These are phyloP conservation scores for Nyctereutes procyonoides DNA, from an alignment of 2,113 vertebrate species.

Conservation along the genomic window DNA sequence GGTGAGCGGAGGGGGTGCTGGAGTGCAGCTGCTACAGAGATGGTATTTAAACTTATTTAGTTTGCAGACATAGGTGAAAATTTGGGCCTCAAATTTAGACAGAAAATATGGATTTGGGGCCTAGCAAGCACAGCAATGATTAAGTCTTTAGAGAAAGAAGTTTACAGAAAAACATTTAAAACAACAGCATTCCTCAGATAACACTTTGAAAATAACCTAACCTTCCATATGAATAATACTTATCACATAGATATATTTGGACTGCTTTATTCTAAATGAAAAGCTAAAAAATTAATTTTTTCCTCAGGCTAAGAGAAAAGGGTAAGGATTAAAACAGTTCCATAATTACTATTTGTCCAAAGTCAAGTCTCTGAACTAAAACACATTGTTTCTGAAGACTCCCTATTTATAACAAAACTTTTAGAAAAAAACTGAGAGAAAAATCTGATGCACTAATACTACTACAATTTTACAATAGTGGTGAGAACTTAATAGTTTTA, in stretches of 20 bases:
- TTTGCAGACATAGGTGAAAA: constrained; percentile 42
- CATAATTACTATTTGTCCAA: constrained; percentile 1
- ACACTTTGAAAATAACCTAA: neutral
- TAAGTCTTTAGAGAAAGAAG: constrained; percentile 40
- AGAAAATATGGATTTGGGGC: neutral
- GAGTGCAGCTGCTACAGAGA: neutral
- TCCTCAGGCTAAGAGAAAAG: constrained; percentile 26
- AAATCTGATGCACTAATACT: neutral
- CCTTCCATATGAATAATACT: neutral
- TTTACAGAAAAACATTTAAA: neutral
- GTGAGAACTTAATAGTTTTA: neutral
- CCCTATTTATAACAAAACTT: constrained; percentile 13
- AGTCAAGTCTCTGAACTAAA: constrained; percentile 39
- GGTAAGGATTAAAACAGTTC: constrained; percentile 41
- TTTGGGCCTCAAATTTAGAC: constrained; percentile 2
- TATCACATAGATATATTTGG: neutral
- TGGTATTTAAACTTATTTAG: neutral
- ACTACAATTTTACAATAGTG: neutral
- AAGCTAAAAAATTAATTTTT: constrained; percentile 32
- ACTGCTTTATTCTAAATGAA: constrained; percentile 28
- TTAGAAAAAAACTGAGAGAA: neutral
- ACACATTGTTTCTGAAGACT: constrained; percentile 7
- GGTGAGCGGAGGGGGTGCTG: too few relatives aligned
- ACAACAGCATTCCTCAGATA: neutral
- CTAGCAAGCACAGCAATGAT: neutral